Evolutionary conservation across 2,888 invertebrate genomes (phyloP).

Genomic region (Oegoconia quadripuncta): DNA sequence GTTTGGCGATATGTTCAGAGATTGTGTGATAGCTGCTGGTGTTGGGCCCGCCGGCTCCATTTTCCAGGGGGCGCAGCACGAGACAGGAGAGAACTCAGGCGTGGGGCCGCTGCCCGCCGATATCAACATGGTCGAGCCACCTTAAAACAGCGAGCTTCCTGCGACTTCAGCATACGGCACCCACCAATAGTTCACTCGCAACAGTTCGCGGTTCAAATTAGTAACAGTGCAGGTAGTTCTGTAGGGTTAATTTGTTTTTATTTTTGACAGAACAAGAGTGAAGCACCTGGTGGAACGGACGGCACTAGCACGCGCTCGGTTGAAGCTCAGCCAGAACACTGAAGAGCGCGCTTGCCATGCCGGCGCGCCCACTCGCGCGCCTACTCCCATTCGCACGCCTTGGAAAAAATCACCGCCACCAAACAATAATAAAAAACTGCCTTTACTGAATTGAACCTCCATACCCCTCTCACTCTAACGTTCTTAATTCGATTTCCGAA

Average conservation of each 20-base stretch:
- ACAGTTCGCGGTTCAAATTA: constrained; percentile 42
- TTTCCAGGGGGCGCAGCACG: constrained; percentile 82
- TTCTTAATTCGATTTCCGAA: constrained; percentile 76
- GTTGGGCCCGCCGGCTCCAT: constrained; percentile 81
- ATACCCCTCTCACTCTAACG: constrained; percentile 74
- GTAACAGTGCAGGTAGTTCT: constrained; percentile 25
- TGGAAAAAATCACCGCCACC: constrained; percentile 71
- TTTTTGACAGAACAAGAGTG: constrained; percentile 26
- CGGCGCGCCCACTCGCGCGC: constrained; percentile 77
- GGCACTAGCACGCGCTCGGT: constrained; percentile 70
- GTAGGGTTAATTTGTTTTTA: constrained; percentile 21
- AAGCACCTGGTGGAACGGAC: constrained; percentile 50
- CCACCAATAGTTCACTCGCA: constrained; percentile 31
- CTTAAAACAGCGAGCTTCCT: constrained; percentile 42
- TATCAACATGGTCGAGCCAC: constrained; percentile 81
- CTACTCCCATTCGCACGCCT: constrained; percentile 78
- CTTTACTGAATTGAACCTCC: constrained; percentile 60
- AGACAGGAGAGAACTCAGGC: constrained; percentile 77
- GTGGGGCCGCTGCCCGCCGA: constrained; percentile 81
- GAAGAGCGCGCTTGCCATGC: constrained; percentile 76
- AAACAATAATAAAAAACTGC: constrained; percentile 75
- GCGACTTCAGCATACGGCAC: constrained; percentile 54
- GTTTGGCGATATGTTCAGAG: constrained; percentile 80
- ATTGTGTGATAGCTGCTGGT: constrained; percentile 67
- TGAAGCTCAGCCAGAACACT: constrained; percentile 78